These are phyloP conservation scores for Ctenicera cuprea DNA, from an alignment of 2,888 invertebrate genomes.

Conservation along the genomic window DNA sequence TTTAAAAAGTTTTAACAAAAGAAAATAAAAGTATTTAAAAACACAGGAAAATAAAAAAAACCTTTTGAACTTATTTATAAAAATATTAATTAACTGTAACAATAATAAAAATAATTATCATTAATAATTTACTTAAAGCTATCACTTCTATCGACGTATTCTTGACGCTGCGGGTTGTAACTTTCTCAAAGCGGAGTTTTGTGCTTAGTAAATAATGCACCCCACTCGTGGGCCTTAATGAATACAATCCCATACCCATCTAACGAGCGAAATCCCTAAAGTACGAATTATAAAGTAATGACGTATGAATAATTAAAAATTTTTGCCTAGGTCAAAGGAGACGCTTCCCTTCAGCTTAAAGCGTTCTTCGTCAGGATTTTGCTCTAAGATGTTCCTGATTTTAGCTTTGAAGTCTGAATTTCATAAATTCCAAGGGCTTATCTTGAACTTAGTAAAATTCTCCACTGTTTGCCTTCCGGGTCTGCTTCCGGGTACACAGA, in stretches of 20 bases:
- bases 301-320: conserved; percentile 52
- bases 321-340: conserved; percentile 51
- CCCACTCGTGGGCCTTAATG: conserved; percentile 42
- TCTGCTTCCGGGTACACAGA: conserved; percentile 52
- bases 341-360: conserved; percentile 34
- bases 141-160: background rate
- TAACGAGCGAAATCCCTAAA: conserved; percentile 48
- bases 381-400: conserved; percentile 49
- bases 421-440: conserved; percentile 55
- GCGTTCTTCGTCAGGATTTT: conserved; percentile 45
- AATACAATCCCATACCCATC: conserved; percentile 49
- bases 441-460: conserved; percentile 56
- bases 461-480: conserved; percentile 54
- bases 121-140: conserved; percentile 3
- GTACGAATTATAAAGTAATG: conserved; percentile 51
- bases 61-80: no score
- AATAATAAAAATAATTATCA: background rate
- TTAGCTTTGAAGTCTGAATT: conserved; percentile 56
- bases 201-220: conserved; percentile 45
- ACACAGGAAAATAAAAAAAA: no score
- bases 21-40: no score
- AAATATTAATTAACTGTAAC: no score
- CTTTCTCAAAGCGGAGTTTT: conserved; percentile 32
- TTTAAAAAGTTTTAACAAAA: no score
- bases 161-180: background rate